Evolutionary conservation across 2,797 vertebrate species (phyloP), one percentile per base, ranked within the genome.

Genomic region (Loriculus beryllinus): DNA sequence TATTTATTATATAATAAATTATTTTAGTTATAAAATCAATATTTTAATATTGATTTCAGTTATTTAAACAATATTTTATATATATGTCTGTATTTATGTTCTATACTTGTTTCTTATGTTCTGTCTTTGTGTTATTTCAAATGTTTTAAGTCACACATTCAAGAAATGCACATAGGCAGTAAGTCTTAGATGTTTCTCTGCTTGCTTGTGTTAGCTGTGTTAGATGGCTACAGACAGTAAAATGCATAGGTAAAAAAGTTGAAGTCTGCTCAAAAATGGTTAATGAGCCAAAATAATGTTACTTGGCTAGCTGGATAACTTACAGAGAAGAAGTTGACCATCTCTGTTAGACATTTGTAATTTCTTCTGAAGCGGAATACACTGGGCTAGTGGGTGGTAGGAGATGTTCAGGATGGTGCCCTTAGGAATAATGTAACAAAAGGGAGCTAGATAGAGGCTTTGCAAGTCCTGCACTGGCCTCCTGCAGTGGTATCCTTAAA

Each of bases 291-390:
- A 70, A 81, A 69, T 13, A n/a, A 21, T 2, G 1, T 56, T 4
- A 3, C 29, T 82, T 39, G 59, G 2, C 76, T 63, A 76, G 12
- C 42, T 71, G 69, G 6, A 9, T 67, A 80, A 56, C 15, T 74
- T 80, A 10, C 7, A 20, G 67, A 59, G 39, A 54, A 3, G 29
- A 67, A 72, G 6, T 9, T 69, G 67, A 39, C 28, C 19, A 11
- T 3, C n/a, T 68, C 33, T 59, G 23, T 70, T 57, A 59, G 43
- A 48, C 0, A 0, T 14, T 47, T 17, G 7, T 7, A 42, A 12
- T 37, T 68, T 23, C 28, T 45, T 29, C 40, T 43, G 51, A 67
- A 91, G 37, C 31, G 22, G 8, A n/a, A 25, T 49, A 5, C 16
- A 10, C 23, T 83, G 56, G 33, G 39, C 63, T 48, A 49, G 20